phyloP scores from a whole-genome alignment of 1,140 invertebrate genomes.

The Triops longicaudatus region DNA sequence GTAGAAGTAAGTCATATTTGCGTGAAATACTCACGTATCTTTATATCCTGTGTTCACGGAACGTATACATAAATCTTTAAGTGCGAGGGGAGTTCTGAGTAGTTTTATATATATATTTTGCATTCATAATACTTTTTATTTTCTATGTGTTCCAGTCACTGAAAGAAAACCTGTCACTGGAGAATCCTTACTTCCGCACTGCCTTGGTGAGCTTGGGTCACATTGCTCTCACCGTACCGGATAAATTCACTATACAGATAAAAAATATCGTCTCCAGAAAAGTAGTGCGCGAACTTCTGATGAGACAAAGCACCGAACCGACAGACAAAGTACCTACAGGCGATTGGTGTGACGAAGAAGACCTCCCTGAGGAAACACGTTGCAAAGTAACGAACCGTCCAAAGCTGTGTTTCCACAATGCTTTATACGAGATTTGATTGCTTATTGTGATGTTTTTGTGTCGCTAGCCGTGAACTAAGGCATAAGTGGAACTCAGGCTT shows the following conservation, averaged over 20 bases:
- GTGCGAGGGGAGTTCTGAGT: too few relatives aligned
- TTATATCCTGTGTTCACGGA: neutral
- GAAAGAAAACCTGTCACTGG: slow-evolving; percentile 57
- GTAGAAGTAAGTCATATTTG: neutral
- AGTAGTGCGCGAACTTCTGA: slow-evolving; percentile 89
- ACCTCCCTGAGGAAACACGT: slow-evolving; percentile 79
- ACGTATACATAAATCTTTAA: too few relatives aligned
- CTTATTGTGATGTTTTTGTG: too few relatives aligned
- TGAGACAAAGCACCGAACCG: slow-evolving; percentile 38
- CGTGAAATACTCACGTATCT: neutral
- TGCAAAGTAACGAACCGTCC: slow-evolving; percentile 59
- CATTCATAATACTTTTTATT: too few relatives aligned
- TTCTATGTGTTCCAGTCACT: slow-evolving; percentile 30
- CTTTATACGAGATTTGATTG: too few relatives aligned
- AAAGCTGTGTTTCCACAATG: neutral
- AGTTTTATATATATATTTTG: too few relatives aligned
- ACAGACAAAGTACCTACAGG: slow-evolving; percentile 41
- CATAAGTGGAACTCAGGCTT: too few relatives aligned
- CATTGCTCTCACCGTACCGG: slow-evolving; percentile 68
- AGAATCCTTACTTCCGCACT: slow-evolving; percentile 77
- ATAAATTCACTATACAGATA: slow-evolving; percentile 76
- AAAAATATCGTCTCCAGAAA: slow-evolving; percentile 87
- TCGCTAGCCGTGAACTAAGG: too few relatives aligned
- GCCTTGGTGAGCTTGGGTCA: slow-evolving; percentile 89
- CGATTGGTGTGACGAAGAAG: slow-evolving; percentile 79